Conservation (phyloP, 2,797 vertebrate genomes). For the Taeniopygia guttata region DNA sequence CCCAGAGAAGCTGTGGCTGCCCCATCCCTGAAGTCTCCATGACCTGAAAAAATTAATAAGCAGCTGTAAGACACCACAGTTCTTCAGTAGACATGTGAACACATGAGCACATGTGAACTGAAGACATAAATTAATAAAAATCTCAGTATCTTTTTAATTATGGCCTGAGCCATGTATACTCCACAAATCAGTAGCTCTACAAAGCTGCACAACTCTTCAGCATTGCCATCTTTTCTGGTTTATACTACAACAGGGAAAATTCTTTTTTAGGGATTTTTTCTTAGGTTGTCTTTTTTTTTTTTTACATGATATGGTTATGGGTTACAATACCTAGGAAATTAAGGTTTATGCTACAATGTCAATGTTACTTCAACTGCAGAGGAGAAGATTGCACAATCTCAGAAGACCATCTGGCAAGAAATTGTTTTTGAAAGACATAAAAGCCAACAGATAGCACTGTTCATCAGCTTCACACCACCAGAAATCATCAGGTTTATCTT, state of each 20-base stretch:
- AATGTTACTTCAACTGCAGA: not conserved
- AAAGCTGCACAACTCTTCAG: not conserved
- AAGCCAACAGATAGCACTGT: not conserved
- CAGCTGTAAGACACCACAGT: not conserved
- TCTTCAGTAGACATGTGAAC: not conserved
- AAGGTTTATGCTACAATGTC: not conserved
- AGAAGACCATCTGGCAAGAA: conserved; percentile 24
- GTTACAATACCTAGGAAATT: conserved; percentile 8
- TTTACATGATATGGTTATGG: not conserved
- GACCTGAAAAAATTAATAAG: not conserved
- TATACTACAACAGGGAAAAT: not conserved
- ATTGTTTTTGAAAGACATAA: conserved; percentile 31
- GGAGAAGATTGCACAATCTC: not conserved
- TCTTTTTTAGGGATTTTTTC: not conserved
- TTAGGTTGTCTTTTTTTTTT: not conserved
- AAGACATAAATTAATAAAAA: not conserved
- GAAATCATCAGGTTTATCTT: not conserved
- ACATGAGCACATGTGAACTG: not conserved
- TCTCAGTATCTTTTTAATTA: not conserved
- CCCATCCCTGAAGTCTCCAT: not conserved
- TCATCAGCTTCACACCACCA: conserved; percentile 7
- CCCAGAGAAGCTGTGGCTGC: too few species aligned
- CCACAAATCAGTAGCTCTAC: not conserved
- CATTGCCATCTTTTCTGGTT: not conserved
- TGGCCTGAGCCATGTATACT: not conserved